phyloP scores from a whole-genome alignment of 2,888 invertebrate genomes.

The Phanerotoma sp. region DNA sequence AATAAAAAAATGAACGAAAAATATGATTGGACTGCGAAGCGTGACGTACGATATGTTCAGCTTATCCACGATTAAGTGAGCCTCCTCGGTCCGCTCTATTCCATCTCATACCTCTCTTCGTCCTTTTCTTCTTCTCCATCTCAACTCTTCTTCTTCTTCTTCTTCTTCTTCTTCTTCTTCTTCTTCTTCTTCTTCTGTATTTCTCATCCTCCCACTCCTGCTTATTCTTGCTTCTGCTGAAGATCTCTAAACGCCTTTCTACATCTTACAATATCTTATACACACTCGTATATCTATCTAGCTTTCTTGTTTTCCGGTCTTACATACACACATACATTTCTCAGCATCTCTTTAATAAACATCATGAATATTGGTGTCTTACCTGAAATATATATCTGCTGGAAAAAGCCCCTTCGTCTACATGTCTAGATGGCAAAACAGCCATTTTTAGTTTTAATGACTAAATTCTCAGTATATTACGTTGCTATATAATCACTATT shows the following conservation, averaged over 20 bases:
- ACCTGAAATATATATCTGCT: constrained; percentile 21
- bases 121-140: constrained; percentile 18
- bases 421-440: not conserved
- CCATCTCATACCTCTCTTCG: constrained; percentile 21
- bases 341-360: not conserved
- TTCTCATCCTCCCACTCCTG: not conserved
- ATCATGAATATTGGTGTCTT: constrained; percentile 18
- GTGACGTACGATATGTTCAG: constrained; percentile 21
- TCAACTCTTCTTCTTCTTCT: constrained; percentile 7
- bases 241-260: not conserved
- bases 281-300: constrained; percentile 14
- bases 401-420: not conserved
- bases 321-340: not conserved
- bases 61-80: constrained; percentile 16
- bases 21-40: constrained; percentile 29
- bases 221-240: not conserved
- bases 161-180: constrained; percentile 19
- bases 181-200: constrained; percentile 24
- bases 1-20: no score
- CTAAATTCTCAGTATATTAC: not conserved
- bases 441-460: not conserved
- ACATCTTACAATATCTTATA: constrained; percentile 5
- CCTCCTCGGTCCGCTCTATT: not conserved
- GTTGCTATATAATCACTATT: not conserved
- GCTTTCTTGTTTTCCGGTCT: constrained; percentile 10